Evolutionary conservation across 2,888 invertebrate species (phyloP), one percentile per base, ranked within the genome.

Genomic region (Leistus spinibarbis): DNA sequence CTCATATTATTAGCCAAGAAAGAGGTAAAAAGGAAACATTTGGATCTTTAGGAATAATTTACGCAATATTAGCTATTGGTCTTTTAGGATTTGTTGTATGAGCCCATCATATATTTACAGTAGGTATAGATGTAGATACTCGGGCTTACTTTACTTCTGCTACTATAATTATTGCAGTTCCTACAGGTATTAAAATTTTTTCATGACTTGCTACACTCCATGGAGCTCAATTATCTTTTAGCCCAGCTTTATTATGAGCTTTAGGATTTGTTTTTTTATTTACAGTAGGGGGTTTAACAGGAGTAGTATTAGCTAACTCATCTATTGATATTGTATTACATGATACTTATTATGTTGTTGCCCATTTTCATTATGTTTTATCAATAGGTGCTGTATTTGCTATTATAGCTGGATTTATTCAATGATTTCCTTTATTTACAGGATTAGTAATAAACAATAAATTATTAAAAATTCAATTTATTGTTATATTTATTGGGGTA

Each of bases 151-250:
- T 95, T 84, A 94, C 93, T 0, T 91, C 94, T 63, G 93, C 93
- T 0, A 95, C 94, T 17, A 94, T 94, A 90, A 92, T 95, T 89
- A 95, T 95, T 93, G 94, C 93, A 0, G 89, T 95, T 0, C 94
- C 94, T 0, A 95, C 94, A 17, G 94, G 93, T 79, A 92, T 95
- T 89, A 94, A 94, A 89, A 89, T 95, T 86, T 94, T 94, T 86
- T 91, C 92, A 27, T 94, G 93, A 90, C 81, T 93, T 86, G 91
- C 92, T 0, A 92, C 92, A 13, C 78, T 93, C 20, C 89, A 91
- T 81, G 92, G 92, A 79, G 86, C 89, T 23, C 88, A 89, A 87
- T 83, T 92, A 81, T 86, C 86, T 69, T 89, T 88, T 80, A 89
- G 87, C 0, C 89, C 91, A 0, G 85, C 89, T 27, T 87, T 91